phyloP scores from a whole-genome alignment of 2,888 invertebrate species.

The Sminthurinus aureus region DNA sequence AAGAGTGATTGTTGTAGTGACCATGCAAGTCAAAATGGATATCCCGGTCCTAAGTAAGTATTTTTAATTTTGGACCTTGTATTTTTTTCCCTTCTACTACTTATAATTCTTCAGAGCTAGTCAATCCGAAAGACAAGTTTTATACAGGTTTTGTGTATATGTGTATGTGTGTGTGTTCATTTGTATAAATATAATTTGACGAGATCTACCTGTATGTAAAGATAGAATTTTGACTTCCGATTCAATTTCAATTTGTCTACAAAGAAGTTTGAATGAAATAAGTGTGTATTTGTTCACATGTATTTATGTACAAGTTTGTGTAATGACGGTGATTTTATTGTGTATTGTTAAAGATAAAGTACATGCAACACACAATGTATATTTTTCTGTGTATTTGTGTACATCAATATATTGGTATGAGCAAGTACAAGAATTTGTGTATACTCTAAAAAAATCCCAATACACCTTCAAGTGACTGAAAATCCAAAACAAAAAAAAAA shows the following conservation, averaged over 20 bases:
- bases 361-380: background rate
- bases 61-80: background rate
- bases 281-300: background rate
- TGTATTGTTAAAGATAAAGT: no score
- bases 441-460: no score
- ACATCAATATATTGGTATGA: background rate
- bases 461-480: no score
- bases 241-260: background rate
- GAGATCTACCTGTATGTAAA: background rate
- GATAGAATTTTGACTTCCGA: background rate
- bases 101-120: no score
- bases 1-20: background rate
- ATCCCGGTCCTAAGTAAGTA: constrained; percentile 11
- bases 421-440: no score
- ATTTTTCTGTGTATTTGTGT: background rate
- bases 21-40: constrained; percentile 1
- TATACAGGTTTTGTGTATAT: background rate
- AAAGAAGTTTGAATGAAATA: background rate
- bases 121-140: background rate
- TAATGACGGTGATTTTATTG: no score
- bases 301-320: no score
- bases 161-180: background rate
- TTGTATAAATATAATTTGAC: constrained; percentile 9
- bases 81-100: background rate
- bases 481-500: no score